These are phyloP conservation scores for Latrodectus geometricus DNA, from an alignment of 1,140 invertebrate genomes.

Conservation along the genomic window DNA sequence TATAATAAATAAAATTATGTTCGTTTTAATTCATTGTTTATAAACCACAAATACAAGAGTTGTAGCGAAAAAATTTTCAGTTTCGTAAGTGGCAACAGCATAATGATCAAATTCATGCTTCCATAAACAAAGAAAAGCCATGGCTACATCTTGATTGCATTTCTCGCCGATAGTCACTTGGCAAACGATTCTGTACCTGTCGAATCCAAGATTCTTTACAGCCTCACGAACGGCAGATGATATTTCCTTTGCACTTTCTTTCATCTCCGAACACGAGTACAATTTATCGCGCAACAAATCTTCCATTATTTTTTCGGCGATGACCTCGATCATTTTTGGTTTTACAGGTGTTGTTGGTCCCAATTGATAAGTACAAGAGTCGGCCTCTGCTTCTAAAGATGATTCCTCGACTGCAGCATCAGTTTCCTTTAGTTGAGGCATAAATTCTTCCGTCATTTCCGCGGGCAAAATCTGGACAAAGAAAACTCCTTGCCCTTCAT, in stretches of 20 bases:
- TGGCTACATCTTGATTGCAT: slow-evolving; percentile 29
- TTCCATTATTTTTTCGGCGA: not conserved
- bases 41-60: slow-evolving; percentile 39
- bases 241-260: not conserved
- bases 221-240: slow-evolving; percentile 18
- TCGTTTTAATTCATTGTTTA: slow-evolving; percentile 18
- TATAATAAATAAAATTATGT: too few species aligned
- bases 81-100: slow-evolving; percentile 23
- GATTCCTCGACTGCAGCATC: not conserved
- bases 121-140: slow-evolving; percentile 47
- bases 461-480: slow-evolving; percentile 27
- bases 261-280: slow-evolving; percentile 14
- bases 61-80: slow-evolving; percentile 14
- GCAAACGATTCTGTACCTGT: slow-evolving; percentile 45
- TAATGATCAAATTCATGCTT: slow-evolving; percentile 54
- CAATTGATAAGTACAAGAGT: slow-evolving; percentile 19
- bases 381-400: not conserved
- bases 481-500: slow-evolving; percentile 11
- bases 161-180: slow-evolving; percentile 46
- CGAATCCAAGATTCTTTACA: not conserved
- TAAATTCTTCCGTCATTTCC: slow-evolving; percentile 18
- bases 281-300: not conserved
- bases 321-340: not conserved
- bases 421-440: not conserved
- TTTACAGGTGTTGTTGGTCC: not conserved